Conservation (phyloP, 2,888 invertebrate genomes). For the Tricholauxania praeusta region DNA sequence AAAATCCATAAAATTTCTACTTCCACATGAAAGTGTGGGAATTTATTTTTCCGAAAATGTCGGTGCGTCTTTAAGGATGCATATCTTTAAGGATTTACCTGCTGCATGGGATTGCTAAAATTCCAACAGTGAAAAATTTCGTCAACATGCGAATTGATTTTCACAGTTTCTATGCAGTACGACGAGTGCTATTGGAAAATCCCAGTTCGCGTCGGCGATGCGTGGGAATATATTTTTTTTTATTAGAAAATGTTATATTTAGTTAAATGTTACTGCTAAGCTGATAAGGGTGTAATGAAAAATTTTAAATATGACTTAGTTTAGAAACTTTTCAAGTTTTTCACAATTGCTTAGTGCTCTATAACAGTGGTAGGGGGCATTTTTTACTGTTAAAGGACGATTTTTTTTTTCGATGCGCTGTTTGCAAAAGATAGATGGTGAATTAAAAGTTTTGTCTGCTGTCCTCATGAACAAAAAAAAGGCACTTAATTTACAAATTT, state of each 20-base stretch:
- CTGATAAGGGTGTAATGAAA: too few species aligned
- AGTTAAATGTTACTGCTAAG: background rate
- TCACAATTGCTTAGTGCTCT: too few species aligned
- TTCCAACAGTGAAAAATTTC: constrained; percentile 27
- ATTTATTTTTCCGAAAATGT: constrained; percentile 17
- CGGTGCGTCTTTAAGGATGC: background rate
- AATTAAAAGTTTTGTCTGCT: too few species aligned
- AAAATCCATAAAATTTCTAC: background rate
- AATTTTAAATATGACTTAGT: too few species aligned
- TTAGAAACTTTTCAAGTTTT: too few species aligned
- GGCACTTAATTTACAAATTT: too few species aligned
- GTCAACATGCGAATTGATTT: constrained; percentile 40
- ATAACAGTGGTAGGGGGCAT: too few species aligned
- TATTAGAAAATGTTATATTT: background rate
- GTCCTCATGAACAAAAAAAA: too few species aligned
- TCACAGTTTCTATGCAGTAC: constrained; percentile 32
- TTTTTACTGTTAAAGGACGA: too few species aligned
- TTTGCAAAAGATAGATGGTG: too few species aligned
- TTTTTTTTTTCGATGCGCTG: too few species aligned
- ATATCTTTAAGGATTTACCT: background rate
- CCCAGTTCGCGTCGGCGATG: constrained; percentile 41
- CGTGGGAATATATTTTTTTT: constrained; percentile 54
- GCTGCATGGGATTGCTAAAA: background rate
- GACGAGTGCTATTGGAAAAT: constrained; percentile 47
- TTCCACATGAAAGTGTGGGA: constrained; percentile 29